Evolutionary conservation across 2,888 invertebrate genomes (phyloP).

Genomic region (Phasia obesa): DNA sequence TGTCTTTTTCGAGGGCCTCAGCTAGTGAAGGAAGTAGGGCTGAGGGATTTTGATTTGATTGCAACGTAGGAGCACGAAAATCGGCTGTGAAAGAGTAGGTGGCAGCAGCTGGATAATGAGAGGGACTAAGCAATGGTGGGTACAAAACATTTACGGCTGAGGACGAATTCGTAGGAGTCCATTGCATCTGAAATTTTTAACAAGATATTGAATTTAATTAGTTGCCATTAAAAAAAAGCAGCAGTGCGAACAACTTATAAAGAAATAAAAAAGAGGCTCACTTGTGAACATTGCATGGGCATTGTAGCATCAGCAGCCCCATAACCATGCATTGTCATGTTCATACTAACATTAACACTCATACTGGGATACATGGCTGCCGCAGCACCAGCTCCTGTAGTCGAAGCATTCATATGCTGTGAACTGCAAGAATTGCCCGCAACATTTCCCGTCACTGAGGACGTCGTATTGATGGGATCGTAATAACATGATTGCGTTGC

Average conservation of each 20-base stretch:
- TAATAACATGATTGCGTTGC: conserved; percentile 78
- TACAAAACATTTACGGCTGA: conserved; percentile 87
- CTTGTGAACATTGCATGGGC: conserved; percentile 86
- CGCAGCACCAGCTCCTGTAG: conserved; percentile 74
- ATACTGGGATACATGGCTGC: conserved; percentile 92
- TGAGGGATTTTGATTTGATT: conserved; percentile 77
- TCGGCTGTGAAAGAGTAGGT: conserved; percentile 93
- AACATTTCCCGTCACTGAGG: conserved; percentile 65
- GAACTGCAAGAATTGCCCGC: conserved; percentile 62
- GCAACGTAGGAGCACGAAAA: conserved; percentile 85
- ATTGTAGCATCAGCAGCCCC: conserved; percentile 81
- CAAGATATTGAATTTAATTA: conserved; percentile 7
- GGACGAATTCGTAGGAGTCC: conserved; percentile 86
- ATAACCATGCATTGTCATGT: conserved; percentile 97
- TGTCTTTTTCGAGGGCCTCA: conserved; percentile 76
- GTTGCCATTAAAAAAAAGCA: neutral
- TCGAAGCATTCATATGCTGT: conserved; percentile 68
- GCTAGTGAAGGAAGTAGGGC: conserved; percentile 82
- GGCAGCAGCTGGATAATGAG: conserved; percentile 86
- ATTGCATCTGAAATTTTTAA: conserved; percentile 84
- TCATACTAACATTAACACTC: conserved; percentile 97
- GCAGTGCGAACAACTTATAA: conserved; percentile 9
- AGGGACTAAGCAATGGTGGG: conserved; percentile 87
- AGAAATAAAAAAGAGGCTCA: conserved; percentile 75
- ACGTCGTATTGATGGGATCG: conserved; percentile 77